Percentiles rank a stretch among this genome's conserved stretches.
Conservation (phyloP, 1,140 invertebrate species). For the Myzus persicae region DNA sequence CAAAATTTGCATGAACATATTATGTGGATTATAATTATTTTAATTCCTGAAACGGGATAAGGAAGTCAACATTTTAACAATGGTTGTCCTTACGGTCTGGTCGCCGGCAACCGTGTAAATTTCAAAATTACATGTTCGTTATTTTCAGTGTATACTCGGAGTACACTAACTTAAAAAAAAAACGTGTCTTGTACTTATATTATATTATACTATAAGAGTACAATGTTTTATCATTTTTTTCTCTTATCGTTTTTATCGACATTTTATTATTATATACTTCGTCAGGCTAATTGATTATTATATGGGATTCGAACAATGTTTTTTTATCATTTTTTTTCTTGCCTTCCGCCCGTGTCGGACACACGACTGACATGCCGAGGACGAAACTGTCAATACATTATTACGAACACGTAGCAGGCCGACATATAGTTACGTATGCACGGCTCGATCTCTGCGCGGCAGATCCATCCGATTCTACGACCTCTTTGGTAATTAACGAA, state of each 20-base stretch:
- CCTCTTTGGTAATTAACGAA: constrained; percentile 57
- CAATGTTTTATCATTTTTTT: not conserved
- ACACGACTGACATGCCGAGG: constrained; percentile 52
- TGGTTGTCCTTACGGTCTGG: not conserved
- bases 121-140: constrained; percentile 11
- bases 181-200: not conserved
- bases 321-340: constrained; percentile 32
- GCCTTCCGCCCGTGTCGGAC: constrained; percentile 38
- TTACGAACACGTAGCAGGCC: constrained; percentile 44
- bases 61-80: not conserved
- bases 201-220: not conserved
- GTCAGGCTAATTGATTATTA: constrained; percentile 38
- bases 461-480: constrained; percentile 21
- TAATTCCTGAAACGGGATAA: not conserved
- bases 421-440: constrained; percentile 40
- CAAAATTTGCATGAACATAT: not conserved
- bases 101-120: not conserved
- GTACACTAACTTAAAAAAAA: not conserved
- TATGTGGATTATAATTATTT: not conserved
- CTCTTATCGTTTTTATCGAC: constrained; percentile 15
- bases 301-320: constrained; percentile 16
- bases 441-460: constrained; percentile 35
- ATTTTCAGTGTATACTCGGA: not conserved
- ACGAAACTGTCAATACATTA: constrained; percentile 43
- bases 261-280: constrained; percentile 30